Base-by-base conservation (phyloP, 2,797 vertebrate genomes). In the Galago senegalensis region DNA sequence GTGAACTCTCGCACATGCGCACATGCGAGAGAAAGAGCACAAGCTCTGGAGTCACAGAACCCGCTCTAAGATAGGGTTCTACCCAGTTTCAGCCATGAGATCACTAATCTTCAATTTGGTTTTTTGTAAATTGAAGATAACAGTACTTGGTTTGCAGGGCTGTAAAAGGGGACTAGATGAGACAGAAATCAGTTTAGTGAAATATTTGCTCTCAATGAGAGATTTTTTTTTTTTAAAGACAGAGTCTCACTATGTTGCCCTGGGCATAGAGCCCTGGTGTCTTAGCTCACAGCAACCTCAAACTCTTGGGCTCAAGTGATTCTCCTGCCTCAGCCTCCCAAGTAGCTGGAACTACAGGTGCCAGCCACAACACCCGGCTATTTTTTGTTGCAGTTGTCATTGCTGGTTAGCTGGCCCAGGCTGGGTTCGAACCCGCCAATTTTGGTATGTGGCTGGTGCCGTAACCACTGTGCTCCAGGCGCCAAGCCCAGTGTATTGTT, bases 141-240 rank as follows among this genome's bases (percentile, higher is more conserved):
- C 0, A 67, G 10, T n/a, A 69, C 25, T 67, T 89, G 43, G 34
- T 25, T 96, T 7, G 40, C 21, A 84, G 46, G 29, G 17, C 75
- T 89, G 91, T 40, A 77, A 85, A 92, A 84, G 5, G 27, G 5
- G 12, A 86, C 82, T 85, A 60, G 29, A 92, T 46, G 29, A 88
- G 67, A 87, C 2, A 93, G 11, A 94, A 13, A 5, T 43, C 81
- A 94, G 7, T 4, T 43, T 86, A 91, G 65, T 14, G 76, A 84
- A 94, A 65, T 40, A 92, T 9, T 46, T 92, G 60, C 34, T 76
- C 61, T 94, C 61, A 91, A 18, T 49, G 69, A 58, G 69, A 79
- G 34, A 21, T 31, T 43, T 40, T 76, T 49, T n/a, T 40, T 82
- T 49, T 5, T 92, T 76, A 37, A 70, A 53, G 49, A 53, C 49